Conservation (phyloP, 1,140 invertebrate species). For the Scaptomyza pallida region DNA sequence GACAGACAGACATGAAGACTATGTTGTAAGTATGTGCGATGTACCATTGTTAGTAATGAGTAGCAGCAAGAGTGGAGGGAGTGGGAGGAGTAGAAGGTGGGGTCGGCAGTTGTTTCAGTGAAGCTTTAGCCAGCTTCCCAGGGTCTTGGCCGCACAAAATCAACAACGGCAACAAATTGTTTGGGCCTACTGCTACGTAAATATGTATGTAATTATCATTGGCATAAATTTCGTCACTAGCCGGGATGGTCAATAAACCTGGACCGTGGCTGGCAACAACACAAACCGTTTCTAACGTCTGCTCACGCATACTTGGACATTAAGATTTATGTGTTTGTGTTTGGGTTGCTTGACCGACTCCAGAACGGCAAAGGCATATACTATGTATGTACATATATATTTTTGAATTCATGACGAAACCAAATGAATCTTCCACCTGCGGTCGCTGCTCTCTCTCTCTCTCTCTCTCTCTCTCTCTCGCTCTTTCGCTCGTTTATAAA, state of each 20-base stretch:
- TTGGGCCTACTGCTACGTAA: slow-evolving; percentile 28
- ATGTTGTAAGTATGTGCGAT: slow-evolving; percentile 14
- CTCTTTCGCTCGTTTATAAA: slow-evolving; percentile 37
- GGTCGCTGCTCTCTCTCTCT: background rate
- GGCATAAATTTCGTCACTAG: slow-evolving; percentile 47
- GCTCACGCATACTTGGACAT: slow-evolving; percentile 55
- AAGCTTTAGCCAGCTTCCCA: slow-evolving; percentile 45
- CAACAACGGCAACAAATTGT: slow-evolving; percentile 46
- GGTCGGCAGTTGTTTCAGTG: too few relatives aligned
- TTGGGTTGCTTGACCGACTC: slow-evolving; percentile 58
- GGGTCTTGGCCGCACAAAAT: slow-evolving; percentile 14
- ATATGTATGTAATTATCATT: slow-evolving; percentile 35
- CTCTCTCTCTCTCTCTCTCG: background rate
- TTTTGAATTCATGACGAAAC: slow-evolving; percentile 70
- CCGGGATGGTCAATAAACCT: slow-evolving; percentile 57
- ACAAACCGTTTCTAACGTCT: slow-evolving; percentile 20
- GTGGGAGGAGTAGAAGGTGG: too few relatives aligned
- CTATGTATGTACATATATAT: slow-evolving; percentile 28
- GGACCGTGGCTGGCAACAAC: slow-evolving; percentile 2
- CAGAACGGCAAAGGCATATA: slow-evolving; percentile 38
- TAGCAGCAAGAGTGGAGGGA: slow-evolving; percentile 1
- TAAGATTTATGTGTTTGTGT: slow-evolving; percentile 33
- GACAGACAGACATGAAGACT: background rate
- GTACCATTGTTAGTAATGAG: slow-evolving; percentile 22
- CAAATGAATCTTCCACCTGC: slow-evolving; percentile 34